Conservation (phyloP, 2,888 invertebrate species). For the Allacma fusca region DNA sequence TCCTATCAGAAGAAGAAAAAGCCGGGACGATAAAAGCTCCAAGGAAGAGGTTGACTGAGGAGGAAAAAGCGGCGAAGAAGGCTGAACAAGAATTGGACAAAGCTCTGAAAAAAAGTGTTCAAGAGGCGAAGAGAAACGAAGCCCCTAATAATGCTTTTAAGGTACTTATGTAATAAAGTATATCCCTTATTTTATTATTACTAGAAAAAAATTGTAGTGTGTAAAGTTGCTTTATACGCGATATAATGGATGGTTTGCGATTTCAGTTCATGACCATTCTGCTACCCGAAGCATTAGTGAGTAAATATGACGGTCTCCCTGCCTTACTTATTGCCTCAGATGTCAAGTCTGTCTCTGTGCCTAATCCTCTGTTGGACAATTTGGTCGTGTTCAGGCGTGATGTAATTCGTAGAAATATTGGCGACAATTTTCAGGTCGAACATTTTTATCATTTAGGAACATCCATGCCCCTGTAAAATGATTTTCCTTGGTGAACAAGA, state of each 20-base stretch:
- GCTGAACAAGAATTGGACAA: conserved; percentile 29
- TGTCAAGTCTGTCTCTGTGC: conserved; percentile 10
- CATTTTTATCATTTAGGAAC: not conserved
- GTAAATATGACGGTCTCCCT: conserved; percentile 29
- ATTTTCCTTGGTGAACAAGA: too few species aligned
- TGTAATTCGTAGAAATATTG: conserved; percentile 16
- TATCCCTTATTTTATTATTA: not conserved
- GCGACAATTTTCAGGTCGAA: conserved; percentile 36
- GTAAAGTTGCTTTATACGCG: too few species aligned
- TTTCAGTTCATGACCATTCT: conserved; percentile 23
- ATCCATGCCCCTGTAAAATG: not conserved
- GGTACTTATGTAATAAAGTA: conserved; percentile 2
- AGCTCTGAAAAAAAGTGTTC: conserved; percentile 36
- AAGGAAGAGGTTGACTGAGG: not conserved
- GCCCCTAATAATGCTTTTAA: conserved; percentile 45
- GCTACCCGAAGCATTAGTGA: conserved; percentile 23
- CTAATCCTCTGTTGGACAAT: conserved; percentile 30
- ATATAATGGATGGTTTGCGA: too few species aligned
- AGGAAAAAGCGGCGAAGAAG: not conserved
- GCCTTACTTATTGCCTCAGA: not conserved
- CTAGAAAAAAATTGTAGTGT: not conserved
- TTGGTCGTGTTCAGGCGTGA: conserved; percentile 36
- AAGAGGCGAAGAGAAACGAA: conserved; percentile 36
- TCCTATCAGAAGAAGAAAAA: too few species aligned
- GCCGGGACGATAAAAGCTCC: not conserved